phyloP scores from a whole-genome alignment of 2,888 invertebrate genomes.

The Nemoura dubitans region DNA sequence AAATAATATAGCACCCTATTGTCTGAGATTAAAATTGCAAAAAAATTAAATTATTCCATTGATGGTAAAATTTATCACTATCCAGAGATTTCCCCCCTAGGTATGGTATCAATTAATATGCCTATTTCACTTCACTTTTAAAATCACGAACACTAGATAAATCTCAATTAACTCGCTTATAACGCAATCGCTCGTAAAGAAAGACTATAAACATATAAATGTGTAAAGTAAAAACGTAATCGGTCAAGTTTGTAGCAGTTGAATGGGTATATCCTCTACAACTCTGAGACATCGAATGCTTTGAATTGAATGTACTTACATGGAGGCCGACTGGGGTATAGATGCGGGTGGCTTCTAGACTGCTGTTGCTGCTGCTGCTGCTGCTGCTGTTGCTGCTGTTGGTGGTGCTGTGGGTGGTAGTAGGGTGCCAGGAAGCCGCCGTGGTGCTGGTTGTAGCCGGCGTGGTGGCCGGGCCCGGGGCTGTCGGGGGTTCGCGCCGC shows the following conservation, averaged over 20 bases:
- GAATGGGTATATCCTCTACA: too few species aligned
- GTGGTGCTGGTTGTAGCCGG: slow-evolving; percentile 62
- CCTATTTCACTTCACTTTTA: background rate
- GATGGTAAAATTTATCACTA: background rate
- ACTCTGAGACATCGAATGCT: background rate
- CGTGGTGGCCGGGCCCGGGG: slow-evolving; percentile 60
- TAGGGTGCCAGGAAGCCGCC: slow-evolving; percentile 59
- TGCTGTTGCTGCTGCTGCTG: slow-evolving; percentile 41
- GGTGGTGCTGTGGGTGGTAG: slow-evolving; percentile 55
- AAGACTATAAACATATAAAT: too few species aligned
- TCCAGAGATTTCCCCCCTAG: too few species aligned
- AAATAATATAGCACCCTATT: background rate
- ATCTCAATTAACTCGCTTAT: background rate
- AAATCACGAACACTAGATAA: background rate
- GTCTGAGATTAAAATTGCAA: background rate
- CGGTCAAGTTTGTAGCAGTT: too few species aligned
- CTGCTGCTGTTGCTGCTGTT: slow-evolving; percentile 41
- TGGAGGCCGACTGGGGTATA: slow-evolving; percentile 55
- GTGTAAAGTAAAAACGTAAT: background rate
- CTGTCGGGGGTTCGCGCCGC: slow-evolving; percentile 59
- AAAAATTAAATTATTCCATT: background rate
- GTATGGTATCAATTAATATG: background rate
- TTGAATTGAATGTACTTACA: slow-evolving; percentile 55
- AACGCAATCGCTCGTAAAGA: too few species aligned
- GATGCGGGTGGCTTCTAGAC: slow-evolving; percentile 45